Base-by-base conservation (phyloP, 2,797 vertebrate genomes). In the Diglossa cyanea region DNA sequence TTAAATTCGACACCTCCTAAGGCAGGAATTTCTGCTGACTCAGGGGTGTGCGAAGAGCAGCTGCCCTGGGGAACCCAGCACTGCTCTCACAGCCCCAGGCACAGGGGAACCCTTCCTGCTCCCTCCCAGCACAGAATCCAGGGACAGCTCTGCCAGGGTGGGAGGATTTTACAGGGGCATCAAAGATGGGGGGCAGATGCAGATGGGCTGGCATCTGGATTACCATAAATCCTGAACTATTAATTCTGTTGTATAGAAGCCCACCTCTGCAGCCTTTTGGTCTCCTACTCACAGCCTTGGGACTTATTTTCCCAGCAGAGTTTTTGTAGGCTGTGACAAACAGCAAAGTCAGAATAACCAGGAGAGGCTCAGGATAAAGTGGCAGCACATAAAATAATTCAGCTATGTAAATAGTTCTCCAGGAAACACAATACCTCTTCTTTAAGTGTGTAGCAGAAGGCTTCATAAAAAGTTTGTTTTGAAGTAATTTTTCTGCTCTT, bases 391-490 rank as follows among this genome's bases (percentile, higher is more conserved):
- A 62, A 87, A 78, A 31, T 82, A 89, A 85, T 81, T 78, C 89
- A 87, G 54, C 58, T 81, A 31, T 45, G 66, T 65, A 90, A 80
- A 84, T 8, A 76, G 54, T 58, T 71, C 50, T 54, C 35, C n/a
- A 62, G 84, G 63, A 95, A 96, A 84, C 55, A 84, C 53, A 81
- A 88, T 76, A 76, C 24, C 51, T 71, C 55, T 51, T 86, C 51
- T 47, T 61, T 44, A 89, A 67, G 67, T 13, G 26, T 55, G 37
- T 8, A 85, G 67, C n/a, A 79, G 89, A 86, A 88, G 50, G 66
- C 68, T 91, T 81, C 81, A 91, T 89, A 93, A 87, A 61, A 87
- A 91, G 81, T 91, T 87, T 90, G 75, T 73, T 87, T 79, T 89
- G 78, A 95, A 79, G 77, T 33, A 58, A 30, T 90, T 85, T 82